Conservation (phyloP, 2,888 invertebrate genomes). For the Hirtodrosophila cameraria region DNA sequence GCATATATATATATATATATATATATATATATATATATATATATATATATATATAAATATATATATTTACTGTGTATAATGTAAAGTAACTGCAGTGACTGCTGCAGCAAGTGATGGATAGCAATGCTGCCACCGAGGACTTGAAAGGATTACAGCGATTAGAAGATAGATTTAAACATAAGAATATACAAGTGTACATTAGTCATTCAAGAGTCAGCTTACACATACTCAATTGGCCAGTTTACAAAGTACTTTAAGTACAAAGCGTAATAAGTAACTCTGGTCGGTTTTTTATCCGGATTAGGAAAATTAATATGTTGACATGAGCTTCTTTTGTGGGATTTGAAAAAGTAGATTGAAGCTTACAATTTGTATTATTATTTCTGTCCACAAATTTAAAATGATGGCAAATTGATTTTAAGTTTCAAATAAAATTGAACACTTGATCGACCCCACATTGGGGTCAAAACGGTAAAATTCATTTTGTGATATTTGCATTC, state of each 20-base stretch:
- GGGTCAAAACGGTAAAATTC: too few species aligned
- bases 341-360: too few species aligned
- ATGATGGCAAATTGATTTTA: too few species aligned
- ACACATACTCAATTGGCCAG: neutral
- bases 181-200: slow-evolving; percentile 9
- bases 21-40: neutral
- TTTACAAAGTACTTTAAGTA: neutral
- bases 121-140: slow-evolving; percentile 27
- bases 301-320: too few species aligned
- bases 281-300: neutral
- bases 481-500: too few species aligned
- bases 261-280: too few species aligned
- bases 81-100: slow-evolving; percentile 12
- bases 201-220: neutral
- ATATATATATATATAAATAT: neutral
- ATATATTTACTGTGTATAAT: slow-evolving; percentile 3
- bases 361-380: too few species aligned
- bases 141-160: slow-evolving; percentile 46
- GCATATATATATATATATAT: too few species aligned
- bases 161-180: slow-evolving; percentile 4
- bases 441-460: too few species aligned
- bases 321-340: too few species aligned
- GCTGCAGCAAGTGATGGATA: slow-evolving; percentile 40
- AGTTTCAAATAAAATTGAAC: too few species aligned
- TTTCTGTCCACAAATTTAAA: too few species aligned